Percentiles rank a stretch among this genome's conserved stretches.
Evolutionary conservation across 2,113 vertebrate species (phyloP).

Genomic region (Forbesichthys agassizii): DNA sequence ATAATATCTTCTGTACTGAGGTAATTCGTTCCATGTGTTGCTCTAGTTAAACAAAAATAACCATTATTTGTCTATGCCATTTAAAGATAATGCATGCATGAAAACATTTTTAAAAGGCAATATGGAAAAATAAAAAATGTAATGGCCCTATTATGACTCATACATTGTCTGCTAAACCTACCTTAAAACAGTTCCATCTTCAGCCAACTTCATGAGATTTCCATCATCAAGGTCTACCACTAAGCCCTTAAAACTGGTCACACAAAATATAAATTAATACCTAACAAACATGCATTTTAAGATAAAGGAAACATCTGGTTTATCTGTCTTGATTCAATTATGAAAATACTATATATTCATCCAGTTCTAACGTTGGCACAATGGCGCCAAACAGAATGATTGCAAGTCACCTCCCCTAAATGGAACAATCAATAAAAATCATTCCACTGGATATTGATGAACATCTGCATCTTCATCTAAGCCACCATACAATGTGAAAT

Average conservation of each 20-base stretch:
- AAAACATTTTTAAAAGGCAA: no score
- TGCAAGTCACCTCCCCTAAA: not conserved
- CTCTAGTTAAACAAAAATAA: slow-evolving; percentile 70
- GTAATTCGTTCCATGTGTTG: slow-evolving; percentile 86
- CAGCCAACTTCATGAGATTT: slow-evolving; percentile 90
- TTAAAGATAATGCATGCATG: not conserved
- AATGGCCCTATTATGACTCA: not conserved
- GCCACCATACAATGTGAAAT: not conserved
- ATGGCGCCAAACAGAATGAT: not conserved
- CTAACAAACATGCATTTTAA: not conserved
- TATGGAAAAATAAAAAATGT: not conserved
- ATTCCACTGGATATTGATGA: not conserved
- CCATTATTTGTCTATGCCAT: not conserved
- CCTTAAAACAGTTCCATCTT: slow-evolving; percentile 92
- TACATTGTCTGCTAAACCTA: slow-evolving; percentile 51
- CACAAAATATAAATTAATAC: slow-evolving; percentile 14
- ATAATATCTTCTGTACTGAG: slow-evolving; percentile 82
- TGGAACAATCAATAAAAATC: not conserved
- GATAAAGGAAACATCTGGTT: no score
- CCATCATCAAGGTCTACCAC: slow-evolving; percentile 92
- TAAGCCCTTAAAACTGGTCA: slow-evolving; percentile 89
- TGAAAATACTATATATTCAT: not conserved
- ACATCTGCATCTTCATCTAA: not conserved
- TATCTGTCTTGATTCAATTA: no score
- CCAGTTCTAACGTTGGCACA: not conserved